Percentiles rank a stretch among this genome's conserved stretches.
Evolutionary conservation across 2,797 vertebrate species (phyloP).

Genomic region (Sebastes variabilis): DNA sequence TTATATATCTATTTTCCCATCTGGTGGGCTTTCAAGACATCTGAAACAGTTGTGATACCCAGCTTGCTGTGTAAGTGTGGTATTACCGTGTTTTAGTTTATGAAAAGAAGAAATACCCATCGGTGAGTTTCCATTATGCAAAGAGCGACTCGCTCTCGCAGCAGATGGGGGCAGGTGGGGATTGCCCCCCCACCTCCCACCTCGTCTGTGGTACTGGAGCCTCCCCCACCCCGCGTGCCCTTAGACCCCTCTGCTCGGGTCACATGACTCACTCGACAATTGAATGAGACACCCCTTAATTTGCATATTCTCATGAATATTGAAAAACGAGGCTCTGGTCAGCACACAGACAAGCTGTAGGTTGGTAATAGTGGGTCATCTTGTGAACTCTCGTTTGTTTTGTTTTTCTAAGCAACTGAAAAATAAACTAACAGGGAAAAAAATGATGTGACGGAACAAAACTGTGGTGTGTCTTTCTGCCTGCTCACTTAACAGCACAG

Average conservation of each 20-base stretch:
- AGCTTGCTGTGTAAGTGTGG: conserved; percentile 73
- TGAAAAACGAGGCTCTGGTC: conserved; percentile 31
- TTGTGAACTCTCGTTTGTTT: conserved; percentile 61
- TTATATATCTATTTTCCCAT: conserved; percentile 23
- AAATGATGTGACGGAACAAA: conserved; percentile 33
- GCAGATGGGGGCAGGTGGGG: conserved; percentile 63
- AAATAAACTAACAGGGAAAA: conserved; percentile 78
- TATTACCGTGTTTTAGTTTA: conserved; percentile 63
- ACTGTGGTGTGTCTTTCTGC: conserved; percentile 21
- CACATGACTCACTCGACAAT: conserved; percentile 72
- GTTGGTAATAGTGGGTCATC: conserved; percentile 59
- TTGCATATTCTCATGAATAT: conserved; percentile 78
- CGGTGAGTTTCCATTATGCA: conserved; percentile 73
- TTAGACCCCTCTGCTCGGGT: conserved; percentile 73
- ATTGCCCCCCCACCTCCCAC: not conserved
- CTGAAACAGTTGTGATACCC: conserved; percentile 62
- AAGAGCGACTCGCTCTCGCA: conserved; percentile 58
- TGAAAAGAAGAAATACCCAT: conserved; percentile 31
- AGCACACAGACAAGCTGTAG: conserved; percentile 46
- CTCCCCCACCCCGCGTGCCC: conserved; percentile 59
- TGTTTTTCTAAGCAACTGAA: conserved; percentile 78
- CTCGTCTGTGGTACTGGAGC: conserved; percentile 58
- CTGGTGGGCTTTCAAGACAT: conserved; percentile 52
- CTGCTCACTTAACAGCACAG: conserved; percentile 8
- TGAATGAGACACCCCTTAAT: conserved; percentile 77